Evolutionary conservation across 2,888 invertebrate genomes (phyloP).

Genomic region (Halocaridina rubra): DNA sequence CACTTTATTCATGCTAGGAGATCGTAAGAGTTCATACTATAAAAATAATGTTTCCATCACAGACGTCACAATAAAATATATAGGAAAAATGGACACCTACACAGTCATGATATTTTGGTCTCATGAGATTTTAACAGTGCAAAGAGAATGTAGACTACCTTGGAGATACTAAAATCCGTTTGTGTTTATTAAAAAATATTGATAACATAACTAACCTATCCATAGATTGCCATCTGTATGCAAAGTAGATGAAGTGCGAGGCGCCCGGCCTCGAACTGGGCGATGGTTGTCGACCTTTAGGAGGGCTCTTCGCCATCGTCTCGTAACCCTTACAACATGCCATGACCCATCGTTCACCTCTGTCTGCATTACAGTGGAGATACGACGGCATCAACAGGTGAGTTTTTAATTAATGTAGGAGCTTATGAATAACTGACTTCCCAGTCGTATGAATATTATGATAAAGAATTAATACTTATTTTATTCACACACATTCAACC

Average conservation of each 20-base stretch:
- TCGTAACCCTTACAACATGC: slow-evolving; percentile 79
- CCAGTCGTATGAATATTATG: neutral
- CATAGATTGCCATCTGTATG: slow-evolving; percentile 82
- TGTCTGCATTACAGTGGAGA: slow-evolving; percentile 22
- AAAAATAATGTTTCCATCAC: too few relatives aligned
- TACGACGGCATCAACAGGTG: too few relatives aligned
- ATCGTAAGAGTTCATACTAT: too few relatives aligned
- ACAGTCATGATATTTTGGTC: too few relatives aligned
- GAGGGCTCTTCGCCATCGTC: slow-evolving; percentile 78
- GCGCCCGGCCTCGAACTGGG: slow-evolving; percentile 74
- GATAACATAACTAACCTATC: slow-evolving; percentile 75
- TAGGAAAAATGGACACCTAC: too few relatives aligned
- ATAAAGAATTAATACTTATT: neutral
- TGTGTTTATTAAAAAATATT: neutral
- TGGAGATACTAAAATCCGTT: neutral
- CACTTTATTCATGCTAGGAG: too few relatives aligned
- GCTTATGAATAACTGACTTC: too few relatives aligned
- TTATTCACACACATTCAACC: neutral
- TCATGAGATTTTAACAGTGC: too few relatives aligned
- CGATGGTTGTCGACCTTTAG: slow-evolving; percentile 78
- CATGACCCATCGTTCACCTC: slow-evolving; percentile 80
- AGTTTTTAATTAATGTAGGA: too few relatives aligned
- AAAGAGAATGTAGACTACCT: neutral
- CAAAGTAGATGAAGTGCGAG: slow-evolving; percentile 73
- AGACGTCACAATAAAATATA: too few relatives aligned